These are phyloP conservation scores for Germaria angustata DNA, from an alignment of 2,888 invertebrate species.

Conservation along the genomic window DNA sequence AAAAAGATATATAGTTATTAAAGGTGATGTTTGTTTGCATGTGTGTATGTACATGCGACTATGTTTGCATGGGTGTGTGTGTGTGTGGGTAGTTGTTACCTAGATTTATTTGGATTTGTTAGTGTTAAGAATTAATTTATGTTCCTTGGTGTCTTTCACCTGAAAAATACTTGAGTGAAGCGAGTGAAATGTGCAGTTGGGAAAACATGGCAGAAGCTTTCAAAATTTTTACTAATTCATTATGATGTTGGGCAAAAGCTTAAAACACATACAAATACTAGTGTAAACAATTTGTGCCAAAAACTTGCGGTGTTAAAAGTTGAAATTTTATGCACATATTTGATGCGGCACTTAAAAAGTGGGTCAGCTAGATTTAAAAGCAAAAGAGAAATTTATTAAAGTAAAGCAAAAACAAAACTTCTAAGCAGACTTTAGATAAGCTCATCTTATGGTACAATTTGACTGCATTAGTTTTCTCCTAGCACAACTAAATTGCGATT, in stretches of 20 bases:
- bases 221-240: slow-evolving; percentile 49
- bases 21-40: slow-evolving; percentile 43
- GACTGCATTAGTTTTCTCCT: too few relatives aligned
- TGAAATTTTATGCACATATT: slow-evolving; percentile 42
- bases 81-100: slow-evolving; percentile 21
- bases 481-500: too few relatives aligned
- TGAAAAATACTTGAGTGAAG: slow-evolving; percentile 8
- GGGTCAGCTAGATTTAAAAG: slow-evolving; percentile 22
- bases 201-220: slow-evolving; percentile 19
- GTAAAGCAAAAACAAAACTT: background rate
- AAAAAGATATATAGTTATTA: slow-evolving; percentile 53
- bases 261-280: background rate
- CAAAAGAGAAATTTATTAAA: background rate
- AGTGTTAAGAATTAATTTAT: slow-evolving; percentile 40
- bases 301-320: slow-evolving; percentile 16
- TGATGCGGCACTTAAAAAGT: slow-evolving; percentile 19
- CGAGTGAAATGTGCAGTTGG: background rate
- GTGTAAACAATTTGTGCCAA: background rate
- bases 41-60: background rate
- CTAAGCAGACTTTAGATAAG: background rate
- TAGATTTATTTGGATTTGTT: slow-evolving; percentile 43
- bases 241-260: slow-evolving; percentile 35
- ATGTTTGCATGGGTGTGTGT: background rate
- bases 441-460: too few relatives aligned
- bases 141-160: slow-evolving; percentile 24